phyloP scores from a whole-genome alignment of 2,888 invertebrate species.

The Limnephilus auricula region DNA sequence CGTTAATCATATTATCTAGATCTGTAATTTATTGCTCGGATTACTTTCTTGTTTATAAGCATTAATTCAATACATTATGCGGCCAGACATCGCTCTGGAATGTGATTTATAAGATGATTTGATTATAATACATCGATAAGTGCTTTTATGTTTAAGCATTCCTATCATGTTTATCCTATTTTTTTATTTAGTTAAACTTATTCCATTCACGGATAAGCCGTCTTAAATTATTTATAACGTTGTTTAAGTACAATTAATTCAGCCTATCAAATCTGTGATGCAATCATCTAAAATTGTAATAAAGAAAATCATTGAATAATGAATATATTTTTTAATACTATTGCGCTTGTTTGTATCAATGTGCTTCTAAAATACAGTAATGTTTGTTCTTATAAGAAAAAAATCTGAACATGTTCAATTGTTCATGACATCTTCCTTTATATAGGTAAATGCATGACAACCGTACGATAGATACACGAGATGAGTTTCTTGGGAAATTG shows the following conservation, averaged over 20 bases:
- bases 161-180: slow-evolving; percentile 14
- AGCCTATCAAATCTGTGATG: background rate
- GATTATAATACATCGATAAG: slow-evolving; percentile 34
- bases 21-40: slow-evolving; percentile 36
- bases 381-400: background rate
- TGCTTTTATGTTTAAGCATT: slow-evolving; percentile 21
- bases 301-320: background rate
- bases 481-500: background rate
- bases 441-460: background rate
- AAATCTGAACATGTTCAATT: background rate
- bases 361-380: background rate
- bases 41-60: slow-evolving; percentile 41
- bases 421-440: background rate
- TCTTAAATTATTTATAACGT: background rate
- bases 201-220: background rate
- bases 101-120: slow-evolving; percentile 44
- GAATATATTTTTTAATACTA: background rate
- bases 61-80: slow-evolving; percentile 32
- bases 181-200: slow-evolving; percentile 2
- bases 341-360: background rate
- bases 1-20: slow-evolving; percentile 37
- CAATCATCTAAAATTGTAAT: background rate
- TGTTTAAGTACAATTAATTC: background rate
- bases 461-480: background rate
- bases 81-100: slow-evolving; percentile 35